Base-by-base conservation (phyloP, 2,113 vertebrate genomes). In the Tringa solitaria region DNA sequence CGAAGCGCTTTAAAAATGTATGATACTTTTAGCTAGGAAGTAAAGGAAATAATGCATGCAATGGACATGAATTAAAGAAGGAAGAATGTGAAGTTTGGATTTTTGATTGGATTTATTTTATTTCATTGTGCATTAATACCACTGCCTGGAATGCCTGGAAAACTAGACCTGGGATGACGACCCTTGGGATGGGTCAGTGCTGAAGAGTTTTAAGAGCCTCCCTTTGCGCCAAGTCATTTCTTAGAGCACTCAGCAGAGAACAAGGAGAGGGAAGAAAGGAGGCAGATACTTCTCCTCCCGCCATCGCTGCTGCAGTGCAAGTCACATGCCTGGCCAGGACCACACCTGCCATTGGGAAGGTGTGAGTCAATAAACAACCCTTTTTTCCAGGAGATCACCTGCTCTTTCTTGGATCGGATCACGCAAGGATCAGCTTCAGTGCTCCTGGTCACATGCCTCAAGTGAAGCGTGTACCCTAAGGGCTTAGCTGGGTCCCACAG, bases 271-370 rank as follows among this genome's bases (percentile, higher is more conserved):
- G 27, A 80, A 81, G 60, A 63, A 74, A 70, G 18, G 26, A 89
- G 57, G 46, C 48, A 65, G 15, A 14, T 75, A 6, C 45, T 80
- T 68, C 30, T 30, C n/a, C 45, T 70, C 8, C 48, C 2, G 1
- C 41, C 6, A 3, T 41, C 69, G 60, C 43, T 48, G 23, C 64
- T 81, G 72, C 72, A 81, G 28, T 7, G 5, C 21, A 26, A 83
- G 57, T 82, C 86, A 79, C 41, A 61, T 54, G 65, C 77, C 24
- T 30, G 51, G 39, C 73, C 35, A 8, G 69, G 33, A 65, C 92
- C 91, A 57, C 86, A 65, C 95, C 96, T 96, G 87, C 86, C 84
- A 10, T 79, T 84, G 92, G 77, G 69, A 84, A 87, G 53, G 69
- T 3, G 1, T n/a, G 51, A 94, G 77, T 81, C 69, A 89, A 43